These are phyloP conservation scores for Pseudochaenichthys georgianus DNA, from an alignment of 2,797 vertebrate genomes.

Conservation along the genomic window DNA sequence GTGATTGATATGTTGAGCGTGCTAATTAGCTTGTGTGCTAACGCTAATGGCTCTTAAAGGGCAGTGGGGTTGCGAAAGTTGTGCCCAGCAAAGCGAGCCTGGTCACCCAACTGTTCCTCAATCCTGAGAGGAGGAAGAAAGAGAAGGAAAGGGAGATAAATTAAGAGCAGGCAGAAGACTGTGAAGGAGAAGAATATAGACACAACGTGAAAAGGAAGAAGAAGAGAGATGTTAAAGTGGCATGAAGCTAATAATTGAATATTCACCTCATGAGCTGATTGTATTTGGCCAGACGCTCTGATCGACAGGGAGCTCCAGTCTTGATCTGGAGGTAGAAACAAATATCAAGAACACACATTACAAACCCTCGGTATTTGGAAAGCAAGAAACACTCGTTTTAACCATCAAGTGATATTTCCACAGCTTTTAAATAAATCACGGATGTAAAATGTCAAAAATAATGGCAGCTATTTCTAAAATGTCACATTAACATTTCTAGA, in stretches of 20 bases:
- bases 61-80: conserved; percentile 95
- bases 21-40: neutral
- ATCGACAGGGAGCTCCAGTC: conserved; percentile 95
- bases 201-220: conserved; percentile 7
- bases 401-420: neutral
- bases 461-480: neutral
- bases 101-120: conserved; percentile 93
- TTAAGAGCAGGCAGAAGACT: conserved; percentile 17
- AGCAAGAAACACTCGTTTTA: neutral
- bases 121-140: conserved; percentile 84
- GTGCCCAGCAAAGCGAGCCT: conserved; percentile 93
- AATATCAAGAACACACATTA: conserved; percentile 6
- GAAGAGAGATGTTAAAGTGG: conserved; percentile 16
- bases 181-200: conserved; percentile 13
- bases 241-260: no score
- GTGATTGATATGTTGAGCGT: conserved; percentile 10
- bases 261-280: conserved; percentile 94
- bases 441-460: conserved; percentile 5
- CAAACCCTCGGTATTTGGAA: neutral
- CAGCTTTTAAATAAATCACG: neutral
- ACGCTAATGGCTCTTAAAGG: conserved; percentile 80
- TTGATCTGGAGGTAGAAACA: conserved; percentile 87
- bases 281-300: conserved; percentile 95
- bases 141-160: conserved; percentile 15
- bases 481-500: neutral